Evolutionary conservation across 1,140 invertebrate genomes (phyloP).

Genomic region (Drosophila sechellia): DNA sequence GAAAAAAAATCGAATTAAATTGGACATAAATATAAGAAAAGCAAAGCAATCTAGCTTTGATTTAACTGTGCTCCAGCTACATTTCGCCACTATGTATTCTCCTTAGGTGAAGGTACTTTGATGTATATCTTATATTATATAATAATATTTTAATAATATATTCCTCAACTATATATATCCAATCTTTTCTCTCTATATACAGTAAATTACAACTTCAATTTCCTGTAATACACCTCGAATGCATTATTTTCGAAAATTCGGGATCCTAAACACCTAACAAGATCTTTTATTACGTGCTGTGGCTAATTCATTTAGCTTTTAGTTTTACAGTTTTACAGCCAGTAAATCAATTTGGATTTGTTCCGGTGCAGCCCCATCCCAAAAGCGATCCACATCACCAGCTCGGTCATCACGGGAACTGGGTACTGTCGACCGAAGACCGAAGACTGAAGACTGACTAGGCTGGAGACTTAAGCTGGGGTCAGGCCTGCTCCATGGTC

Average conservation of each 20-base stretch:
- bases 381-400: constrained; percentile 25
- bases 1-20: not conserved
- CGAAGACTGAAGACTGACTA: not conserved
- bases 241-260: too few relatives aligned
- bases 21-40: not conserved
- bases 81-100: too few relatives aligned
- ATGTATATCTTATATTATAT: too few relatives aligned
- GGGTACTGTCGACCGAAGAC: constrained; percentile 15
- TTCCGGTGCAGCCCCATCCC: constrained; percentile 15
- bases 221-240: too few relatives aligned
- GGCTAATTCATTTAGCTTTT: too few relatives aligned
- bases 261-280: too few relatives aligned
- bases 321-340: not conserved
- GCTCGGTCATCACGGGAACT: constrained; percentile 44
- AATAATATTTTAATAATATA: too few relatives aligned
- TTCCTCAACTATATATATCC: too few relatives aligned
- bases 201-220: too few relatives aligned
- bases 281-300: not conserved
- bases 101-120: too few relatives aligned
- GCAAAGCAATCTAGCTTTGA: not conserved
- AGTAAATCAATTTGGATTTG: not conserved
- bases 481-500: constrained; percentile 55
- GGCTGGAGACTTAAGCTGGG: constrained; percentile 12
- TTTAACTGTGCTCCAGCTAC: too few relatives aligned
- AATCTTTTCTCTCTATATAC: too few relatives aligned